These are phyloP conservation scores for Bemisia tabaci DNA, from an alignment of 1,140 invertebrate genomes.

Conservation along the genomic window DNA sequence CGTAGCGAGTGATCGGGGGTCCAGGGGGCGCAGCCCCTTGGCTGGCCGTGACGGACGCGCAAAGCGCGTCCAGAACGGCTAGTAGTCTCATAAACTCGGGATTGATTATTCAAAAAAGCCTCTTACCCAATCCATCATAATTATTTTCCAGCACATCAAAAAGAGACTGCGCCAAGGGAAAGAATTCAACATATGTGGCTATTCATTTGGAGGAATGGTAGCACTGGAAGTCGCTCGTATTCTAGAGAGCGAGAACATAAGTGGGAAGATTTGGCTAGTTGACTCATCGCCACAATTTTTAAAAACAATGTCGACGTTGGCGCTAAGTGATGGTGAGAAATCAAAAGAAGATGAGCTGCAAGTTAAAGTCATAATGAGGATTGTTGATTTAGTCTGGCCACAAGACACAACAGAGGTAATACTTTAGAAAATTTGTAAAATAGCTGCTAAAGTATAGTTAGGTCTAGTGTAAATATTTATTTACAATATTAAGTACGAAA, in stretches of 20 bases:
- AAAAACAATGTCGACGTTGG: slow-evolving; percentile 18
- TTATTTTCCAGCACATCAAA: slow-evolving; percentile 26
- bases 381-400: slow-evolving; percentile 19
- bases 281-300: slow-evolving; percentile 33
- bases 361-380: slow-evolving; percentile 18
- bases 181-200: slow-evolving; percentile 43
- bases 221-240: slow-evolving; percentile 38
- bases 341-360: slow-evolving; percentile 17
- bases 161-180: slow-evolving; percentile 25
- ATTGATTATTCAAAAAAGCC: neutral
- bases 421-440: too few species aligned
- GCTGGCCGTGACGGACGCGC: too few species aligned
- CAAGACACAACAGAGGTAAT: slow-evolving; percentile 17
- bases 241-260: slow-evolving; percentile 40
- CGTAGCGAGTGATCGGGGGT: too few species aligned
- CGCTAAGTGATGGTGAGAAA: slow-evolving; percentile 11
- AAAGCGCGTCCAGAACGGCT: too few species aligned
- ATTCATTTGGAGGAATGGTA: slow-evolving; percentile 48
- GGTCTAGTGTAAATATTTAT: neutral
- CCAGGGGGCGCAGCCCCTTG: too few species aligned
- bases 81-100: neutral
- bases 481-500: neutral
- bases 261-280: slow-evolving; percentile 28
- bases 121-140: too few species aligned
- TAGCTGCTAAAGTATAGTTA: neutral